Evolutionary conservation across 1,140 invertebrate species (phyloP).

Genomic region (Cotesia vestalis): DNA sequence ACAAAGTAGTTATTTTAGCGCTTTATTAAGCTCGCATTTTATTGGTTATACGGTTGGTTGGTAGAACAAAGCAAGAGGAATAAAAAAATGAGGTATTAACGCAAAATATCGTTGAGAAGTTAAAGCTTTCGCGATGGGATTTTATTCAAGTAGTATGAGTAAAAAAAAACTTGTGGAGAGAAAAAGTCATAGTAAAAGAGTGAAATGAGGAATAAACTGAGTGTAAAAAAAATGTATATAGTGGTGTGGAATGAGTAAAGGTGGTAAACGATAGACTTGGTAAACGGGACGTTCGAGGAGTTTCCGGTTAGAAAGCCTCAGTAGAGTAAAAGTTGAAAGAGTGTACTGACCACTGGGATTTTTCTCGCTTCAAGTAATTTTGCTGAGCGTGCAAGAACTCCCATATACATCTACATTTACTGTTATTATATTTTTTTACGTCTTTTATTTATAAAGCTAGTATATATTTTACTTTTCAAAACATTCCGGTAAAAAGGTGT

Average conservation of each 20-base stretch:
- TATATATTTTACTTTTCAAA: no score
- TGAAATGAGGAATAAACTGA: neutral
- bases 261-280: conserved; percentile 20
- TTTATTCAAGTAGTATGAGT: neutral
- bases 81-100: no score
- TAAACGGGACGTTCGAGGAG: conserved; percentile 29
- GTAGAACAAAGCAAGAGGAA: neutral
- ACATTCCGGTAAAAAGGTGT: no score
- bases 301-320: conserved; percentile 25
- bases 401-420: no score
- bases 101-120: conserved; percentile 2
- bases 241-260: conserved; percentile 3
- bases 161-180: neutral
- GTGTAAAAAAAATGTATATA: conserved; percentile 4
- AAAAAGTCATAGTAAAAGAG: neutral
- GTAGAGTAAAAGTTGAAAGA: conserved; percentile 26
- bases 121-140: conserved; percentile 4
- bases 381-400: conserved; percentile 25
- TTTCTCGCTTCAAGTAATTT: conserved; percentile 30
- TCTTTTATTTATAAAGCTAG: no score
- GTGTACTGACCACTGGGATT: conserved; percentile 29
- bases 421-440: no score
- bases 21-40: conserved; percentile 11
- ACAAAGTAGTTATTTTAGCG: conserved; percentile 7
- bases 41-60: conserved; percentile 5